phyloP scores from a whole-genome alignment of 2,888 invertebrate species.

The Caenorhabditis imperialis region DNA sequence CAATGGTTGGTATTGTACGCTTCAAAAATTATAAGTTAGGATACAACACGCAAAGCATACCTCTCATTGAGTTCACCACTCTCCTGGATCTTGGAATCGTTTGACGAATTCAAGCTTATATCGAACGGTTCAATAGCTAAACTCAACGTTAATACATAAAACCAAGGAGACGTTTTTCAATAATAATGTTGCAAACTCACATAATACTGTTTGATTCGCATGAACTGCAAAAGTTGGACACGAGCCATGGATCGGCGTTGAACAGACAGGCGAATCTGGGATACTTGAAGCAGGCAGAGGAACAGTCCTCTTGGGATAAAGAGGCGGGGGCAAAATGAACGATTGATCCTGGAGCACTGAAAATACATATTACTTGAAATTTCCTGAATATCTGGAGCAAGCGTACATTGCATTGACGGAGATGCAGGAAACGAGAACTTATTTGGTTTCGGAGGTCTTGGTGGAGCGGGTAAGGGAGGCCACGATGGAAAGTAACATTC shows the following conservation, averaged over 20 bases:
- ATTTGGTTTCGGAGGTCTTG: constrained; percentile 32
- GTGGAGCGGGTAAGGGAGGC: constrained; percentile 16
- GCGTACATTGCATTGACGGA: constrained; percentile 30
- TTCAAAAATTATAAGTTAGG: no score
- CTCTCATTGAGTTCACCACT: no score
- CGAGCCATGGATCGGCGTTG: constrained; percentile 46
- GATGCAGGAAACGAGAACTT: constrained; percentile 28
- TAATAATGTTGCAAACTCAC: constrained; percentile 19
- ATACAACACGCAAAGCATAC: no score
- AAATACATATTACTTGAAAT: neutral
- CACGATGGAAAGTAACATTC: constrained; percentile 4
- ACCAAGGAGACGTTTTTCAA: neutral
- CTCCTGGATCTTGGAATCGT: no score
- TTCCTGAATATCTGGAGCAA: neutral
- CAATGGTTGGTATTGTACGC: constrained; percentile 51
- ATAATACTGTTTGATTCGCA: constrained; percentile 5
- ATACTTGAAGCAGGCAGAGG: neutral
- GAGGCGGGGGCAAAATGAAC: constrained; percentile 23
- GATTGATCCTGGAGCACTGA: constrained; percentile 18
- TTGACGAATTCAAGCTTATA: constrained; percentile 11
- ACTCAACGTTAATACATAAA: neutral
- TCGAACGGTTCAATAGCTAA: constrained; percentile 36
- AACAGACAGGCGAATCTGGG: constrained; percentile 8
- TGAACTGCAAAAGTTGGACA: constrained; percentile 9
- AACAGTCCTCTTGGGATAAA: constrained; percentile 23